A percentile compares a stretch with the other conserved stretches of the same genome.
Conservation (phyloP, 2,888 invertebrate genomes). For the Ichneumoninae sp. region DNA sequence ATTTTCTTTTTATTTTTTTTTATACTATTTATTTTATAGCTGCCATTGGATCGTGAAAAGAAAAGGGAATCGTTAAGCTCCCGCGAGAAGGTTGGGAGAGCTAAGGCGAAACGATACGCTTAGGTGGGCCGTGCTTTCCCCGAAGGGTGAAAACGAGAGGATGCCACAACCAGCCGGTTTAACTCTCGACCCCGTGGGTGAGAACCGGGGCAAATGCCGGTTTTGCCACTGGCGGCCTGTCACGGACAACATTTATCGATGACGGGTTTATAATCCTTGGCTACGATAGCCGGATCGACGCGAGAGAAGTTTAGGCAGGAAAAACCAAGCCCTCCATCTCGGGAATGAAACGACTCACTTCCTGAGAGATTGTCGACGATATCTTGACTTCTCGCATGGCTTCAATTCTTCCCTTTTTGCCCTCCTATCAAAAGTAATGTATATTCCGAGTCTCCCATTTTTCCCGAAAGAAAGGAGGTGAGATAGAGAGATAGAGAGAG, state of each 20-base stretch:
- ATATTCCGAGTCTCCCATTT: neutral
- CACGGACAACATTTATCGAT: conserved; percentile 56
- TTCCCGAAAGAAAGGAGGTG: too few relatives aligned
- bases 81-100: neutral
- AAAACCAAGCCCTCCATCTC: neutral
- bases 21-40: conserved; percentile 22
- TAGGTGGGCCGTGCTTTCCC: conserved; percentile 9
- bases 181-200: conserved; percentile 33
- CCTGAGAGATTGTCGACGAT: conserved; percentile 10
- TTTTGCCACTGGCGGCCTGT: conserved; percentile 16
- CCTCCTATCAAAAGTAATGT: conserved; percentile 27
- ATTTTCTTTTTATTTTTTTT: neutral
- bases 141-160: conserved; percentile 45
- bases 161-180: conserved; percentile 20
- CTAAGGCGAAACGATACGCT: conserved; percentile 16
- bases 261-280: conserved; percentile 52
- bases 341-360: conserved; percentile 11
- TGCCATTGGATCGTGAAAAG: neutral
- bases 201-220: neutral
- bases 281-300: neutral
- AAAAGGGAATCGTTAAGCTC: conserved; percentile 4
- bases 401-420: neutral
- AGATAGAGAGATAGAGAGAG: too few relatives aligned
- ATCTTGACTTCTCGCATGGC: conserved; percentile 4
- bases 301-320: conserved; percentile 2